Evolutionary conservation across 2,113 vertebrate genomes (phyloP).

Genomic region (Grammomys surdaster): DNA sequence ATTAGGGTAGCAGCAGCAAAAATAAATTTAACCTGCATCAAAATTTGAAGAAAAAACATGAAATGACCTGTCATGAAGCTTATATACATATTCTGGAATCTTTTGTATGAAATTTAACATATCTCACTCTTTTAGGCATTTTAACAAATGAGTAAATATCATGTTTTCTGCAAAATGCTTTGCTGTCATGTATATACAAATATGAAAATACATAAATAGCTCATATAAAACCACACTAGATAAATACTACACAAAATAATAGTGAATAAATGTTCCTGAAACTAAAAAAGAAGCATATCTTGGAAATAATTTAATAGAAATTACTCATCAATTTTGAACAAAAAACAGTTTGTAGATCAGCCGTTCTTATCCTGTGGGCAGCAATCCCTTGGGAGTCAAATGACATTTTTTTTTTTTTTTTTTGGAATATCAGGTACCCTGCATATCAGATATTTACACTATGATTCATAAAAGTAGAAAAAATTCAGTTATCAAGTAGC

Average conservation of each 20-base stretch:
- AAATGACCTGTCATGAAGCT: not conserved
- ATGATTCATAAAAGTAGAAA: too few species aligned
- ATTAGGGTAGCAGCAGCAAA: not conserved
- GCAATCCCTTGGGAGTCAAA: too few species aligned
- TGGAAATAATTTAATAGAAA: not conserved
- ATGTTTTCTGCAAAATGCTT: too few species aligned
- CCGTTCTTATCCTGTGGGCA: too few species aligned
- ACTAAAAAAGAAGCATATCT: not conserved
- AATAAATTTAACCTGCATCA: not conserved
- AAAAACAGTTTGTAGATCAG: not conserved
- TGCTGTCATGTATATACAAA: too few species aligned
- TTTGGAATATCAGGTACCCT: too few species aligned
- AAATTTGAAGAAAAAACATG: not conserved
- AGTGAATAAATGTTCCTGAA: too few species aligned
- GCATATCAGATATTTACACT: too few species aligned
- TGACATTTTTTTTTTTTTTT: too few species aligned
- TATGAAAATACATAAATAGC: too few species aligned
- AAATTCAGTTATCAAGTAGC: too few species aligned
- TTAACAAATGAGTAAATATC: not conserved
- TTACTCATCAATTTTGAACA: not conserved
- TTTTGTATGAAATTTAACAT: not conserved
- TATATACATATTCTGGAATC: not conserved
- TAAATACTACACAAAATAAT: not conserved
- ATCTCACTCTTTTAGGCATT: not conserved
- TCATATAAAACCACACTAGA: too few species aligned